Evolutionary conservation across 2,888 invertebrate species (phyloP).

Genomic region (Leptopilina drosophilae): DNA sequence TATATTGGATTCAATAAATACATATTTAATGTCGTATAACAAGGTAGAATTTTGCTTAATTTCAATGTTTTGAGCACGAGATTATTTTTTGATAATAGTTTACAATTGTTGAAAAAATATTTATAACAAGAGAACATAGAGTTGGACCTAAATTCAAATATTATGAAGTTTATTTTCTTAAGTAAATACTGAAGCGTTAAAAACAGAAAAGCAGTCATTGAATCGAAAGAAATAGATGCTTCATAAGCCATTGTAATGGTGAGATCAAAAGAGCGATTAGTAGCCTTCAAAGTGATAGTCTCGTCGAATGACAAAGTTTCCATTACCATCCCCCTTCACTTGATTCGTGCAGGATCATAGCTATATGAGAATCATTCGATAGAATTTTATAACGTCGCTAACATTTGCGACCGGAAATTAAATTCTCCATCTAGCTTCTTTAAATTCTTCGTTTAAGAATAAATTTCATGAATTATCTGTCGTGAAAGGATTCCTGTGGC

Average conservation of each 20-base stretch:
- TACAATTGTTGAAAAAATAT: too few species aligned
- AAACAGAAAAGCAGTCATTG: not conserved
- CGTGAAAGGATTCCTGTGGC: conserved; percentile 24
- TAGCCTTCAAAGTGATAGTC: conserved; percentile 10
- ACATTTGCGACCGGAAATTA: conserved; percentile 62
- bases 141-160: too few species aligned
- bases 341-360: not conserved
- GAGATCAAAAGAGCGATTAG: conserved; percentile 9
- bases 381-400: conserved; percentile 40
- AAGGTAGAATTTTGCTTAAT: too few species aligned
- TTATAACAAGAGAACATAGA: too few species aligned
- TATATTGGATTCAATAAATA: too few species aligned
- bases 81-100: too few species aligned
- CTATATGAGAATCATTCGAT: not conserved
- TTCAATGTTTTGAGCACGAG: too few species aligned
- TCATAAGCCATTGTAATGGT: not conserved
- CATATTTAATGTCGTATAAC: too few species aligned
- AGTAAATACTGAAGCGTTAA: not conserved
- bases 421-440: conserved; percentile 59
- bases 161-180: not conserved
- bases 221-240: not conserved
- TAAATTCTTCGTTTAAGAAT: conserved; percentile 40
- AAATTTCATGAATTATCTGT: conserved; percentile 43
- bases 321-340: not conserved
- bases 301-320: conserved; percentile 7